Percentiles rank a stretch among this genome's conserved stretches.
Conservation (phyloP, 1,140 invertebrate genomes). For the Mya arenaria region DNA sequence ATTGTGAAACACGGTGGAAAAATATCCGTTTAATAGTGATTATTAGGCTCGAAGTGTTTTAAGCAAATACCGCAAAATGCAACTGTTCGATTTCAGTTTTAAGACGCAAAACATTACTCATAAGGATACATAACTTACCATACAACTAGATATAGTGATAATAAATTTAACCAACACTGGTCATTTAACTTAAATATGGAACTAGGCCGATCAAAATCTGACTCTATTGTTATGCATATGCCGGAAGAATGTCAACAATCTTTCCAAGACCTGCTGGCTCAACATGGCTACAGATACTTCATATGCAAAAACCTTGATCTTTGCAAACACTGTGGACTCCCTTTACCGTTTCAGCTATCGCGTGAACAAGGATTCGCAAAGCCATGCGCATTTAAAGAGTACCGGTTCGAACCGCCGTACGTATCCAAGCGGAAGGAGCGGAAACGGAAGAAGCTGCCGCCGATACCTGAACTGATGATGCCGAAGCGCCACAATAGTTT, state of each 20-base stretch:
- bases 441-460: conserved; percentile 33
- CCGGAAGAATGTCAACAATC: not conserved
- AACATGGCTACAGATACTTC: conserved; percentile 23
- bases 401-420: conserved; percentile 49
- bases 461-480: conserved; percentile 43
- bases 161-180: no score
- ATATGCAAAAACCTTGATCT: not conserved
- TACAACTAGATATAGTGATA: no score
- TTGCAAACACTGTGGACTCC: conserved; percentile 28
- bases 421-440: conserved; percentile 32
- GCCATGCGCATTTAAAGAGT: conserved; percentile 48
- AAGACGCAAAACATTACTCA: no score
- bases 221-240: no score
- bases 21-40: no score
- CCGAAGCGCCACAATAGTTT: conserved; percentile 41
- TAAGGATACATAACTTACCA: no score
- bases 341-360: conserved; percentile 44
- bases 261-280: not conserved
- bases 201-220: no score
- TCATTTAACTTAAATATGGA: no score
- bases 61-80: no score
- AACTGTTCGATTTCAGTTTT: no score
- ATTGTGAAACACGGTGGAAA: no score
- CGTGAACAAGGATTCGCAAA: conserved; percentile 42
- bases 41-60: no score